A percentile compares a stretch with the other conserved stretches of the same genome.
Conservation (phyloP, 2,113 vertebrate species). For the Xerus inauris region DNA sequence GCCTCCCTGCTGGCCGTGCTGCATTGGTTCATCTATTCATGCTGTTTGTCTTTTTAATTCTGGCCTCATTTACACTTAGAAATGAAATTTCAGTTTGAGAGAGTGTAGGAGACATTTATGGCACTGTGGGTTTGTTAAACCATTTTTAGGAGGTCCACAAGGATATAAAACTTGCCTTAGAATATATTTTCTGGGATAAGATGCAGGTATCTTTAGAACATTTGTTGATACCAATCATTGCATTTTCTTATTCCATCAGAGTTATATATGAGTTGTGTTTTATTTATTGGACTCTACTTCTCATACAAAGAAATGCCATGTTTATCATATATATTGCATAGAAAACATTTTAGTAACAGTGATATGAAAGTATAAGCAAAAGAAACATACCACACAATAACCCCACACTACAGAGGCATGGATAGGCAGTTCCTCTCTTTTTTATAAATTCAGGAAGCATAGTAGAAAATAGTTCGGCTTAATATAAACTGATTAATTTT, state of each 20-base stretch:
- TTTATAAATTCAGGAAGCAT: background rate
- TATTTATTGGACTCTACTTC: background rate
- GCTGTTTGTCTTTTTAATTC: slow-evolving; percentile 67
- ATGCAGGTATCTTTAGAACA: background rate
- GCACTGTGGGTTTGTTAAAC: background rate
- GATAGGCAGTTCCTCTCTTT: too few species aligned
- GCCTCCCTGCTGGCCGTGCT: background rate
- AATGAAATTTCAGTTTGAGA: slow-evolving; percentile 64
- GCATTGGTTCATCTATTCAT: slow-evolving; percentile 34
- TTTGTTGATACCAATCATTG: background rate
- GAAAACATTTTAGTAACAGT: slow-evolving; percentile 38
- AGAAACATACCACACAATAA: too few species aligned
- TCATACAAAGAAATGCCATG: slow-evolving; percentile 13
- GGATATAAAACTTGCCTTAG: background rate
- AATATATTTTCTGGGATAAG: slow-evolving; percentile 1
- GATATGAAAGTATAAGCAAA: background rate
- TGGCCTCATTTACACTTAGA: slow-evolving; percentile 66
- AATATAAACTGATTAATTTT: background rate
- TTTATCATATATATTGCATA: background rate
- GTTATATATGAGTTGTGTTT: background rate
- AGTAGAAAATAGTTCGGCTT: background rate
- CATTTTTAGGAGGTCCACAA: slow-evolving; percentile 57
- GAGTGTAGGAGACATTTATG: slow-evolving; percentile 49
- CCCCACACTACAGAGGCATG: too few species aligned
- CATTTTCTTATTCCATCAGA: background rate